Evolutionary conservation across 2,797 vertebrate species (phyloP).

Genomic region (Muscicapa striata): DNA sequence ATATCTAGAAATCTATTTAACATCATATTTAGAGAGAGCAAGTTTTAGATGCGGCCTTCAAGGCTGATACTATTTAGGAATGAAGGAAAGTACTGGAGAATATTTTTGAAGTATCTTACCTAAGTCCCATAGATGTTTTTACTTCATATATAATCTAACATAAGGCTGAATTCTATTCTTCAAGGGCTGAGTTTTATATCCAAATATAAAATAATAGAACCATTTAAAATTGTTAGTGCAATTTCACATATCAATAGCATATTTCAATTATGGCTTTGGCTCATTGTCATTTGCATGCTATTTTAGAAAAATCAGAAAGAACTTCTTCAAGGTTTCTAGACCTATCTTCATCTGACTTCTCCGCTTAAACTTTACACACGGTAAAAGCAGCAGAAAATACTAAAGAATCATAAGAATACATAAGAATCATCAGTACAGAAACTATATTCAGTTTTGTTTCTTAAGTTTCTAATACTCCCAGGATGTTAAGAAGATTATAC

Average conservation of each 20-base stretch:
- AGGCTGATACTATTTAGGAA: not conserved
- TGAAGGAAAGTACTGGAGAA: not conserved
- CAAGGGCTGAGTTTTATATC: not conserved
- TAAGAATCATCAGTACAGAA: not conserved
- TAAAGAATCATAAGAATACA: not conserved
- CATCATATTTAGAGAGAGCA: not conserved
- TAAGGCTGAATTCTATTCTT: not conserved
- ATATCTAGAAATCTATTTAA: not conserved
- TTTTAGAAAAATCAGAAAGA: not conserved
- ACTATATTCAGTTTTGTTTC: not conserved
- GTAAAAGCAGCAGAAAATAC: not conserved
- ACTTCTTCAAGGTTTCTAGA: not conserved
- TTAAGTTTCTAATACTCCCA: not conserved
- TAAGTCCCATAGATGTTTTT: not conserved
- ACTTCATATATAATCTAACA: not conserved
- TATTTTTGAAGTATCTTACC: not conserved
- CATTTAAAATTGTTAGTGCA: not conserved
- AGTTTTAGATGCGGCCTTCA: not conserved
- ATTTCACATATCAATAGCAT: not conserved
- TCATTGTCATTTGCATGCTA: not conserved
- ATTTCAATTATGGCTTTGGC: not conserved
- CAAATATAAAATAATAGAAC: not conserved
- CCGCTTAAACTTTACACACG: not conserved
- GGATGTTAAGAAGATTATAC: slow-evolving; percentile 44
- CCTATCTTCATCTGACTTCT: not conserved